Evolutionary conservation across 2,113 vertebrate genomes (phyloP), one percentile per base, ranked within the genome.

Genomic region (Albula glossodonta): DNA sequence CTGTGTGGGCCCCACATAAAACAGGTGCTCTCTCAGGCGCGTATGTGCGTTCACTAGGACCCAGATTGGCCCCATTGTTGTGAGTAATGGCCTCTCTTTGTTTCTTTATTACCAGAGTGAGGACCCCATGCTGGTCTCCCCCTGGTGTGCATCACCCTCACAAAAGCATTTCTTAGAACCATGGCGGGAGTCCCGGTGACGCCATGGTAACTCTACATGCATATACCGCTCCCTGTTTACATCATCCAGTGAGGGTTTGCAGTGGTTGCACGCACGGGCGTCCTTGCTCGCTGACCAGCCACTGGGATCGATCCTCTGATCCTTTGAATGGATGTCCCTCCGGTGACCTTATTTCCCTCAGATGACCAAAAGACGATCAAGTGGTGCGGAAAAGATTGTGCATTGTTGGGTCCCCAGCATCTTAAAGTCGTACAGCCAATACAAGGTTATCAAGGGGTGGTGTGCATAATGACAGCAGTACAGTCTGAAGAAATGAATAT

Each of bases 151-250:
- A 87, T 77, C 81, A 86, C 83, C 80, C 80, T 87, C 52, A 91
- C 89, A 93, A 91, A 93, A 92, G 80, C 81, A 85, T 88, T 87
- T 89, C 41, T 94, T 78, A 93, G 91, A 91, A 85, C 86, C 91
- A 88, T 84, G 53, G 90, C 78, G 25, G 49, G 91, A 86, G 41
- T 90, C 90, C 89, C 88, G 53, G 63, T 0, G 86, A 81, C 77
- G 83, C 90, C 91, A 92, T 93, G 94, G 88, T 90, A 90, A 91
- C 93, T 49, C 60, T 63, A 77, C 51, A 51, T 51, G 78, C 84
- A 81, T 84, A 88, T 87, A 88, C 84, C 81, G 60, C 83, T 85
- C 89, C 84, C 51, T 15, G 78, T 89, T 90, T 84, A 78, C 13
- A 53, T 87, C 85, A 89, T 82, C 78, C 63, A 57, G 56, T 87